phyloP scores from a whole-genome alignment of 2,888 invertebrate species.

The Lasius fuliginosus region DNA sequence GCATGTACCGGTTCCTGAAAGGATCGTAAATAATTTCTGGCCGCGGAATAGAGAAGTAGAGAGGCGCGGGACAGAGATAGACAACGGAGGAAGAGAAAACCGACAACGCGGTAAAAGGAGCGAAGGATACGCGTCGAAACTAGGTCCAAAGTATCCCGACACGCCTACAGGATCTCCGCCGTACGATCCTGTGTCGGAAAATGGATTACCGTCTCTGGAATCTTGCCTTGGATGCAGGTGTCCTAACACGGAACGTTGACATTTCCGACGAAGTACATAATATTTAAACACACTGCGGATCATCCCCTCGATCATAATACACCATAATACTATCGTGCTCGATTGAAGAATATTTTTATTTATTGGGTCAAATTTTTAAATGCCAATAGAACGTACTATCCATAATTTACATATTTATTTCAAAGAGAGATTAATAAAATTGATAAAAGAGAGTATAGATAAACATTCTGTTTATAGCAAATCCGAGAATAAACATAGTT shows the following conservation, averaged over 20 bases:
- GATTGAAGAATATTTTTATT: neutral
- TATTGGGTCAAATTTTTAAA: neutral
- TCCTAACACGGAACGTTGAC: constrained; percentile 10
- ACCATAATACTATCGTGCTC: neutral
- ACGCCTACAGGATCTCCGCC: constrained; percentile 66
- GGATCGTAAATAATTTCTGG: constrained; percentile 39
- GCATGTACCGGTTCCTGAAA: constrained; percentile 8
- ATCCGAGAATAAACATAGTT: neutral
- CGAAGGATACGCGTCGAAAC: constrained; percentile 24
- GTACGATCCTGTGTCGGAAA: constrained; percentile 75
- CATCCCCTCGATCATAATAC: neutral
- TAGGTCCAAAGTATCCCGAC: constrained; percentile 49
- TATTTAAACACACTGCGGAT: neutral
- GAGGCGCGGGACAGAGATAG: neutral
- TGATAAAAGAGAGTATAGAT: neutral
- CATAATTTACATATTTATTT: neutral
- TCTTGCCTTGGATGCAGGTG: constrained; percentile 66
- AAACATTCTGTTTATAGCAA: neutral
- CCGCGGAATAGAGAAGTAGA: constrained; percentile 2
- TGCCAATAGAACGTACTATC: neutral
- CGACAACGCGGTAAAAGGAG: constrained; percentile 13
- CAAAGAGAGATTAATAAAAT: neutral
- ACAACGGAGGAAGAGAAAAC: neutral
- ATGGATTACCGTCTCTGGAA: constrained; percentile 74
- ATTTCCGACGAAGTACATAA: neutral